Base-by-base conservation (phyloP, 2,888 invertebrate species). In the Tetranychus truncatus region DNA sequence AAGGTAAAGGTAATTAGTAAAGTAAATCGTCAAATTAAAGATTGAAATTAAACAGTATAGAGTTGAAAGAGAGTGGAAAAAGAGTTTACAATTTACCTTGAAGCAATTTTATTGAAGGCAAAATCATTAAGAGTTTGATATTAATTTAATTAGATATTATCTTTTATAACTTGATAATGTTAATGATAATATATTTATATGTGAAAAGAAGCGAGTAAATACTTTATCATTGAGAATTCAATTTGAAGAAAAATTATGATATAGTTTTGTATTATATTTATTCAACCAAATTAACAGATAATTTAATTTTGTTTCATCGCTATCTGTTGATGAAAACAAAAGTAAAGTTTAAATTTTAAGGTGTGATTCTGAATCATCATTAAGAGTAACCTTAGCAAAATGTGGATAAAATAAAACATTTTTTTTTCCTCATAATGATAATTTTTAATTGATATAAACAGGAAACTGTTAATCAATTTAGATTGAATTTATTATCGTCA, bases 381-480 rank as follows among this genome's bases (percentile, higher is more conserved):
- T 55, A 55, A 55, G 55, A 55, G 11, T 55, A 55, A 55, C 55
- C 55, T 55, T 55, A 55, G 15, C 15, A 15, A 55, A 55, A 55
- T 55, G 55, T 15, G 9, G 55, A 55, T 46, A 55, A 55, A 55
- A 9, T 15, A 55, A 55, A 55, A 55, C 55, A 3, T 55, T 55
- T n/a, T 46, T 46, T 55, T 55, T 55, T 55, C 55, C 55, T 55
- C 11, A 55, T 55, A 55, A 34, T 34, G 34, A 34, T 15, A 55
- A 55, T 55, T 55, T 15, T 15, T 15, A 15, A 55, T 15, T 55
- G 55, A 55, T 15, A 55, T 34, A 55, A 15, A 55, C 55, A 55
- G 55, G 55, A 55, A 55, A 55, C 55, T 55, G 55, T 55, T 55
- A 55, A 55, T 55, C 55, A 55, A 55, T 55, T 55, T 55, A 55